Evolutionary conservation across 2,113 vertebrate species (phyloP), one percentile per base, ranked within the genome.

Genomic region (Calcarius ornatus): DNA sequence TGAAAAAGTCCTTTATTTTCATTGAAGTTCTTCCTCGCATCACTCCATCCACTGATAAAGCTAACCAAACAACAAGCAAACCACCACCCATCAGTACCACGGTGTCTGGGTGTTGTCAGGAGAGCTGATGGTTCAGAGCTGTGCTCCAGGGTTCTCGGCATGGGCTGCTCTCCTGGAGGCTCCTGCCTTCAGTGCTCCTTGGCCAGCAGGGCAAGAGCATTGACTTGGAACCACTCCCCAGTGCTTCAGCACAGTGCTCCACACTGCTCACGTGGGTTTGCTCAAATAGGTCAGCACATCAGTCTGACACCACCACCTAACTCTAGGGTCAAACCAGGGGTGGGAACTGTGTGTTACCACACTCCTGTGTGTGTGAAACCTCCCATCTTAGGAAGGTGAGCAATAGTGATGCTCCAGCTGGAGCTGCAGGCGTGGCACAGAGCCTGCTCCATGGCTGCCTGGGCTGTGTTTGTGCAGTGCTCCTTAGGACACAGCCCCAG

Each of bases 41-140:
- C 23, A 28, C 59, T 94, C 93, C 80, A 84, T 73, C 53, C 64
- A 50, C 56, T 80, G 72, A 5, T 53, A 60, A 57, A 66, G n/a
- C 27, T 13, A 8, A 64, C 2, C 12, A 7, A 43, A 6, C 45
- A 10, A 23, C 60, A 42, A 38, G 33, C 33, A 51, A 43, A 23
- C 4, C 80, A 69, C 48, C 77, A 77, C 22, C 56, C 0, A 0
- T 70, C 76, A 95, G 73, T 40, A 48, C 51, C 59, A 28, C 17
- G 5, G 2, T 81, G 72, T 91, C 35, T 47, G 51, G 37, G 82
- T 81, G 82, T 42, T 96, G 57, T 66, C 24, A 61, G 87, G 57
- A 60, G 45, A 66, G 91, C 59, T 94, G 79, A 48, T 79, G 95
- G 92, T 63, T 18, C 89, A 71, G 86, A 73, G 90, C 56, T 93